Conservation (phyloP, 2,888 invertebrate genomes). For the Lutraria lutraria region DNA sequence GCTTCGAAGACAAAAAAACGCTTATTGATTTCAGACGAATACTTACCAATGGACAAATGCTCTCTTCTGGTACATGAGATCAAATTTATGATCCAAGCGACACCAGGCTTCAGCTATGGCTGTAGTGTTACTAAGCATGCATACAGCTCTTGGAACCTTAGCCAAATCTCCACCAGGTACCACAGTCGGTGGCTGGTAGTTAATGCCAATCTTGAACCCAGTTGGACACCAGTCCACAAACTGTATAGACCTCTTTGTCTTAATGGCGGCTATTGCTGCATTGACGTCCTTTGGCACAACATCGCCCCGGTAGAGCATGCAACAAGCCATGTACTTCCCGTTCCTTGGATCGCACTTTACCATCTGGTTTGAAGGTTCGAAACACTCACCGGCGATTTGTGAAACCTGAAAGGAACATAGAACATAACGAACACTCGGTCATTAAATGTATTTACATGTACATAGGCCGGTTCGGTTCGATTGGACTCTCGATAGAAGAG, state of each 20-base stretch:
- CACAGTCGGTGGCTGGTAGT: conserved; percentile 91
- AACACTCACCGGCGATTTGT: conserved; percentile 82
- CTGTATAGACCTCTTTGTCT: conserved; percentile 84
- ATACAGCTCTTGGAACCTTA: conserved; percentile 52
- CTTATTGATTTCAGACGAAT: conserved; percentile 86
- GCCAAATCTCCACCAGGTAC: conserved; percentile 90
- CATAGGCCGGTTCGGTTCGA: too few relatives aligned
- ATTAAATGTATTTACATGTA: too few relatives aligned
- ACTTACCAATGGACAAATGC: conserved; percentile 95
- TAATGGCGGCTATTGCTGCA: conserved; percentile 84
- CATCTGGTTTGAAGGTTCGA: conserved; percentile 84
- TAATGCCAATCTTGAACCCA: conserved; percentile 90
- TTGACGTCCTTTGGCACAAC: conserved; percentile 86
- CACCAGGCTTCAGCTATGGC: conserved; percentile 96
- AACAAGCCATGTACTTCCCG: conserved; percentile 88
- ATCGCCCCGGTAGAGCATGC: conserved; percentile 85
- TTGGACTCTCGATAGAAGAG: too few relatives aligned
- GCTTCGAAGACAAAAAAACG: too few relatives aligned
- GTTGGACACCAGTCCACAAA: conserved; percentile 84
- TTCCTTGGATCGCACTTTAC: conserved; percentile 85
- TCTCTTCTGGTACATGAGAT: conserved; percentile 92
- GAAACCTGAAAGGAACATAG: conserved; percentile 65
- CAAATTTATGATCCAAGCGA: conserved; percentile 92
- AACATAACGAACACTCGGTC: too few relatives aligned
- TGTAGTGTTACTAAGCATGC: conserved; percentile 96